Evolutionary conservation across 2,113 vertebrate species (phyloP).

Genomic region (Rostratula benghalensis): DNA sequence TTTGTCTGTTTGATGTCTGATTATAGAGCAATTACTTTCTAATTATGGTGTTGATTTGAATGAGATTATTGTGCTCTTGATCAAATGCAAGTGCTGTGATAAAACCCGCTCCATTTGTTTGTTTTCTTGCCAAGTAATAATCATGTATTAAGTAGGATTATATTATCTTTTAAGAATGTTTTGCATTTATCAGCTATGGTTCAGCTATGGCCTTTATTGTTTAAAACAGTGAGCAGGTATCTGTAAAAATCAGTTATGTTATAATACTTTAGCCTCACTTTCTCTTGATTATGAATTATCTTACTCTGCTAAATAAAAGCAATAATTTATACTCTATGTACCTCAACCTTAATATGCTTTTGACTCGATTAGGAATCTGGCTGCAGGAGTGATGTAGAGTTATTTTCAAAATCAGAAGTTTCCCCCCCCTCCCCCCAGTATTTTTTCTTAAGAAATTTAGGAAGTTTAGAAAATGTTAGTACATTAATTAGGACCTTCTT

Average conservation of each 20-base stretch:
- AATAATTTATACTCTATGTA: background rate
- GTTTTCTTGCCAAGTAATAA: slow-evolving; percentile 51
- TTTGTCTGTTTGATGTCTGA: slow-evolving; percentile 59
- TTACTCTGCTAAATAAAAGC: background rate
- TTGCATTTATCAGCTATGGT: background rate
- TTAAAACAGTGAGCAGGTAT: background rate
- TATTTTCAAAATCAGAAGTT: background rate
- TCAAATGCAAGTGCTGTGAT: slow-evolving; percentile 29
- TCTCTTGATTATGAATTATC: background rate
- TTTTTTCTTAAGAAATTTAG: background rate
- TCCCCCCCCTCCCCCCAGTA: background rate
- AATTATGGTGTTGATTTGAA: slow-evolving; percentile 47
- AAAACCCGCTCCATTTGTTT: slow-evolving; percentile 20
- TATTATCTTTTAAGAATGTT: slow-evolving; percentile 10
- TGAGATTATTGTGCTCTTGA: slow-evolving; percentile 45
- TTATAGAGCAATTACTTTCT: slow-evolving; percentile 42
- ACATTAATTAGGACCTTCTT: background rate
- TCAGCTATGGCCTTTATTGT: background rate
- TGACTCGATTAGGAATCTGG: background rate
- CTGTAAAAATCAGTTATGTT: background rate
- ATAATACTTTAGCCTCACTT: background rate
- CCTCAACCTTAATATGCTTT: background rate
- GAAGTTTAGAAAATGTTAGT: background rate
- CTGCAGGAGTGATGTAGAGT: background rate
- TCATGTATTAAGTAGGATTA: slow-evolving; percentile 15